Base-by-base conservation (phyloP, 2,888 invertebrate genomes). In the Pelosia muscerda region DNA sequence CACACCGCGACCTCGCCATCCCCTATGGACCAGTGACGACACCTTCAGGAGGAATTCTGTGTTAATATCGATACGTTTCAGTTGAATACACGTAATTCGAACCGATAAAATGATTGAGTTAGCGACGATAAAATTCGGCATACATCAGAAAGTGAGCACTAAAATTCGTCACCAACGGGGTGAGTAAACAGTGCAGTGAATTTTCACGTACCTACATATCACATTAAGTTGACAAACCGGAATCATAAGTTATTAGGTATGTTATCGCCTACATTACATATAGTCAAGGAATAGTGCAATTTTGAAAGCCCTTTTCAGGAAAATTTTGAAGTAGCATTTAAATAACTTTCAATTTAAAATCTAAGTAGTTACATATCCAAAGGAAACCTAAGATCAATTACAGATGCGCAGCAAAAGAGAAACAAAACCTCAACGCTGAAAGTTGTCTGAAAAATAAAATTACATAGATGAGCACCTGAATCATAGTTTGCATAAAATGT, bases 41-140 rank as follows among this genome's bases (percentile, higher is more conserved):
- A 80, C 75, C 81, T 76, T 73, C 71, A 78, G 77, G 74, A 82
- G 75, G 83, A 85, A 81, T 77, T 71, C 81, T 83, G 87, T 87
- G 86, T 82, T 83, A 72, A 68, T 71, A 71, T 74, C 75, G 74
- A 83, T 79, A 78, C 75, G 76, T 80, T 76, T 67, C 69, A 77
- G 80, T 82, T 78, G 72, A 75, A 74, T 72, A 72, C 77, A 81
- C 72, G 82, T 81, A 70, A 79, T 71, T 80, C 76, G 78, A 80
- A 81, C 77, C 83, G 80, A 95, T 91, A 92, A 76, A 81, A 96
- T 96, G 96, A 95, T 95, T 95, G 95, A 95, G 94, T 95, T 96
- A 95, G 96, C 96, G 90, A 96, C 95, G 87, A 95, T 96, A 87
- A 96, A 96, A 95, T 96, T 95, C 93, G 95, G 95, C 94, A 96